These are phyloP conservation scores for Polyommatus icarus DNA, from an alignment of 2,888 invertebrate genomes.

Conservation along the genomic window DNA sequence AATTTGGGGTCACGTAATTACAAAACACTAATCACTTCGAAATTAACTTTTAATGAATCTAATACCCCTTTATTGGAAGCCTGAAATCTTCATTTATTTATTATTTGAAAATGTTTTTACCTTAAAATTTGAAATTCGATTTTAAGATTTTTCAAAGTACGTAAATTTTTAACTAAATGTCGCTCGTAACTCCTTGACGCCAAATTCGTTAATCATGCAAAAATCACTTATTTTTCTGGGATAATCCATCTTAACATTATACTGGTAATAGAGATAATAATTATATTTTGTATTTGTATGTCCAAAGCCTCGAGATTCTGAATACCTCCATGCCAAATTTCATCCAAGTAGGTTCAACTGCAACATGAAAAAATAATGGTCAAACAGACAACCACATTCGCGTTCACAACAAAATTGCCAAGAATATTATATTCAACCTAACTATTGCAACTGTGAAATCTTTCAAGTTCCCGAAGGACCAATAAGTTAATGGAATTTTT, in stretches of 20 bases:
- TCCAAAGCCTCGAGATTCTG: too few relatives aligned
- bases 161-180: too few relatives aligned
- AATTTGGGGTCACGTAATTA: slow-evolving; percentile 26
- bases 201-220: too few relatives aligned
- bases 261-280: too few relatives aligned
- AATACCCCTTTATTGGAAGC: neutral
- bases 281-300: too few relatives aligned
- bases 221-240: too few relatives aligned
- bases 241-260: too few relatives aligned
- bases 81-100: neutral
- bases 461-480: neutral
- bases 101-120: neutral
- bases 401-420: neutral
- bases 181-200: too few relatives aligned
- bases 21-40: slow-evolving; percentile 17
- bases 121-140: neutral
- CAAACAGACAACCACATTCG: neutral
- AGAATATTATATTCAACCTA: neutral
- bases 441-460: neutral
- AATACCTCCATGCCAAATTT: too few relatives aligned
- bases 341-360: too few relatives aligned
- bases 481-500: slow-evolving; percentile 12
- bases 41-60: slow-evolving; percentile 21
- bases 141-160: neutral
- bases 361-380: too few relatives aligned